Conservation (phyloP, 2,113 vertebrate genomes). For the Myrmecobius fasciatus region DNA sequence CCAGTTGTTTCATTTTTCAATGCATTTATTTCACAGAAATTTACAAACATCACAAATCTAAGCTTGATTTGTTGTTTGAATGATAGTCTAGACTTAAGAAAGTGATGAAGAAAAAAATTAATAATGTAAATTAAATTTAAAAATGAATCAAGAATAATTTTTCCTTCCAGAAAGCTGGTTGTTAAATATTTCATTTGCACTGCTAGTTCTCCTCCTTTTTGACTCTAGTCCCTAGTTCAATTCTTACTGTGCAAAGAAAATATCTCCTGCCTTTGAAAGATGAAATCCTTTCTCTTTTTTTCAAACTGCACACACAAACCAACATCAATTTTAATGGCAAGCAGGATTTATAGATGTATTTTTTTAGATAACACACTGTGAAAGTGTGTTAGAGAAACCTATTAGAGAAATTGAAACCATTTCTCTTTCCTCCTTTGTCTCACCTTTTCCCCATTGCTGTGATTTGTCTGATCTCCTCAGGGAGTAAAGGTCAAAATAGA, state of each 20-base stretch:
- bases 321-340: neutral
- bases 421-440: neutral
- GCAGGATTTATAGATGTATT: neutral
- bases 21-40: neutral
- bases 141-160: neutral
- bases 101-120: neutral
- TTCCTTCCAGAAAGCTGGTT: neutral
- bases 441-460: neutral
- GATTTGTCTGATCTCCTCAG: neutral
- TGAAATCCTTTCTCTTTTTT: neutral
- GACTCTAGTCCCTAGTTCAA: neutral
- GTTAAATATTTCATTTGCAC: neutral
- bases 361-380: neutral
- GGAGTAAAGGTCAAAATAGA: neutral
- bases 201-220: neutral
- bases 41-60: neutral
- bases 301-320: neutral
- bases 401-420: neutral
- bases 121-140: neutral
- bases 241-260: neutral
- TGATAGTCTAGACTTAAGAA: neutral
- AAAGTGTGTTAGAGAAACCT: neutral
- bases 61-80: neutral
- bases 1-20: neutral
- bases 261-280: neutral